Base-by-base conservation (phyloP, 2,797 vertebrate species). In the Peromyscus melanophrys region DNA sequence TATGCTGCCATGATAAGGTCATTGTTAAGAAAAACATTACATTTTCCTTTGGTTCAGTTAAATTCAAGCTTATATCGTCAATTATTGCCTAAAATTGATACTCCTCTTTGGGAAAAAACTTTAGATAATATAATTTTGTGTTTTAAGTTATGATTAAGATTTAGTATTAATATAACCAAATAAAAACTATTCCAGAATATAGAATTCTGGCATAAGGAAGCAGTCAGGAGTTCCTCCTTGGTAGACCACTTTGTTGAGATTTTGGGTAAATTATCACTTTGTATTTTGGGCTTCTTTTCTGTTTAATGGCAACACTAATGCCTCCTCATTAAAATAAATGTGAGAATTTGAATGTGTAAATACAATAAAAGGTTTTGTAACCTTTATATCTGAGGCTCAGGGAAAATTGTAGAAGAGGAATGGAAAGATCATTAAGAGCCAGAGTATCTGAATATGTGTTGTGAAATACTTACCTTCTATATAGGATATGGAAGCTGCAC, bases 51-150 rank as follows among this genome's bases (percentile, higher is more conserved):
- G 4, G 16, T 71, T 80, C 8, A 40, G 23, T 92, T 89, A 86
- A 96, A 34, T 76, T 90, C n/a, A 77, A 80, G 37, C 61, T 63
- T 75, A 27, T 65, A 27, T 61, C 69, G n/a, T 92, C 61, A 95
- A n/a, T 84, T 91, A 3, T 5, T 86, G 0, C 40, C 46, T 89
- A 65, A 90, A 95, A 77, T 57, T 75, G 89, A 83, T 49, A 37
- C 4, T 92, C 4, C 17, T 7, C 81, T 85, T 85, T 76, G 11
- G 29, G 49, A 76, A 80, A 80, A 80, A 61, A 3, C 17, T 87
- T 88, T 63, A 71, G 55, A 46, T 37, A 80, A 27, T 67, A 49
- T 25, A 84, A 84, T 43, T 94, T 46, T 59, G 19, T 55, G 43
- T 88, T 88, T 75, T 85, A 83, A 88, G 49, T 81, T 85, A 46